Base-by-base conservation (phyloP, 2,888 invertebrate species). In the Drosophila demipolita region DNA sequence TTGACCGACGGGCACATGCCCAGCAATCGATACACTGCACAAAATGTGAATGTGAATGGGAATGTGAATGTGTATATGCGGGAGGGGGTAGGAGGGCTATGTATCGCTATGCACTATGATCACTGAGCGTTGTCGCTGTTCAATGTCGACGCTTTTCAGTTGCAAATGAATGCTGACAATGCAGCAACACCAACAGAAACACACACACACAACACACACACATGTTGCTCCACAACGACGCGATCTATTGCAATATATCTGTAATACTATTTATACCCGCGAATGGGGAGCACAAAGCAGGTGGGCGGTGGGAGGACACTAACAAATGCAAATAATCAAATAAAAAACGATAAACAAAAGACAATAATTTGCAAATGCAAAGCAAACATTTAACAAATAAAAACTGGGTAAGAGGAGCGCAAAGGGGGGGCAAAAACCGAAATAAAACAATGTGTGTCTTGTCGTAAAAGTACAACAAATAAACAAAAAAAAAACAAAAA, bases 161-260 rank as follows among this genome's bases (percentile, higher is more conserved):
- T 87, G 72, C 86, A 79, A 87, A 83, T 85, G 58, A 85, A 77
- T 83, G 88, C 72, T 73, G 83, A 88, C 84, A 85, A 85, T 85
- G 86, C 83, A 73, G 62, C 64, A 57, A 66, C 64, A 73, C 53
- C 35, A 35, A 38, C 45, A 45, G 45, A 9, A 0, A 17, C 7
- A 7, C 17, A 36, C 60, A 67, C n/a, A 40, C 67, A 68, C 53
- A 50, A 38, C 54, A 57, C 54, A 57, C 58, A 48, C 61, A 17
- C 9, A 26, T 7, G 20, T 8, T 8, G 6, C 6, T 32, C 15
- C 20, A 42, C 11, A 40, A 38, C 53, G 20, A 15, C 32, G n/a
- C 38, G 60, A 74, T 62, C 73, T 70, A 42, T 65, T 70, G 36
- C 55, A 75, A 73, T 78, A 78, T 69, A 66, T 71, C 70, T 62